Conservation (phyloP, 2,888 invertebrate genomes). For the Eurytoma californica region DNA sequence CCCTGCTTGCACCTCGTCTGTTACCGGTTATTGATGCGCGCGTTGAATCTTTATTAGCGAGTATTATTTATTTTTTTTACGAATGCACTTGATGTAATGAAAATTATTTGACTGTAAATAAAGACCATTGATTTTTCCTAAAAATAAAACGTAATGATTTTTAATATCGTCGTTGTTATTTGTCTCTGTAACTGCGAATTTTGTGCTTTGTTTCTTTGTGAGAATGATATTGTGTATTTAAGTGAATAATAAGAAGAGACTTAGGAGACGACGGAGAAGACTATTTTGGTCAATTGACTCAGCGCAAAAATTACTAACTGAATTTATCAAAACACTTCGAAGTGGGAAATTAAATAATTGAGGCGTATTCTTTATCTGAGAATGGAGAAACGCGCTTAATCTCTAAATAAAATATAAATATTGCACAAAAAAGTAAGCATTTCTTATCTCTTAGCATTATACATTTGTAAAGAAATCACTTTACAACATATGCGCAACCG, state of each 20-base stretch:
- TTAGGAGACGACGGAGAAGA: no score
- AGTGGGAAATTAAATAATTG: no score
- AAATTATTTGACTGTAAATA: conserved; percentile 41
- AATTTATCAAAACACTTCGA: no score
- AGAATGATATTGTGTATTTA: neutral
- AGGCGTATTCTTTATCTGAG: no score
- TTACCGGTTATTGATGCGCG: conserved; percentile 26
- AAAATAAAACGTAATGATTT: no score
- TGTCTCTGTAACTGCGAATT: neutral
- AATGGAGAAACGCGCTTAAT: no score
- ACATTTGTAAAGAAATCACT: conserved; percentile 23
- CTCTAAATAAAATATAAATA: no score
- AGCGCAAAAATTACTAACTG: no score
- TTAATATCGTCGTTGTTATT: no score
- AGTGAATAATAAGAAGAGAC: no score
- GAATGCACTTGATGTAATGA: conserved; percentile 14
- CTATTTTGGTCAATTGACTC: no score
- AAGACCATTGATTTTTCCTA: conserved; percentile 27
- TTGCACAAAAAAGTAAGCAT: no score
- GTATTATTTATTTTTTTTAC: conserved; percentile 50
- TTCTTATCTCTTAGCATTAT: neutral
- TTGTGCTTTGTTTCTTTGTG: neutral
- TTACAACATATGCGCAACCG: conserved; percentile 17
- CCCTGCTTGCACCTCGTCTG: neutral
- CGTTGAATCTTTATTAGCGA: neutral